These are phyloP conservation scores for Troides helena DNA, from an alignment of 2,888 invertebrate species.

Conservation along the genomic window DNA sequence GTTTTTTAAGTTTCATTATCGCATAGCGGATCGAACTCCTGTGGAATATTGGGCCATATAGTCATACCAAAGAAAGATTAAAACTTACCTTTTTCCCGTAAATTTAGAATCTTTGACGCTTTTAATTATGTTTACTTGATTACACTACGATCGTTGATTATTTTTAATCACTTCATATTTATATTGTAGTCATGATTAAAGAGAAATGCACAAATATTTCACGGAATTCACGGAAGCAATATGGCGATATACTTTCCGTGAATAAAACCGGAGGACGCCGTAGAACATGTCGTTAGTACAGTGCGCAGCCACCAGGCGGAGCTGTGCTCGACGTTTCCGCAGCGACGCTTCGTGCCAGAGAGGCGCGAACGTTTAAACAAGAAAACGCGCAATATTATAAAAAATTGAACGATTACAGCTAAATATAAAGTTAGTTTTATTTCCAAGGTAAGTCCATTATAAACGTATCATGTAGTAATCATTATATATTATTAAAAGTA, in stretches of 20 bases:
- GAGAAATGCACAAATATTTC: constrained; percentile 76
- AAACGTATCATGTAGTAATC: background rate
- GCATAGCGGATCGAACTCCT: constrained; percentile 81
- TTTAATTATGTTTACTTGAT: constrained; percentile 57
- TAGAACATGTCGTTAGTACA: constrained; percentile 77
- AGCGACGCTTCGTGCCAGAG: constrained; percentile 56
- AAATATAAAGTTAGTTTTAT: background rate
- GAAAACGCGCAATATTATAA: constrained; percentile 1
- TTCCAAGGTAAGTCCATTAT: background rate
- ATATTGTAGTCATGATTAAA: constrained; percentile 75
- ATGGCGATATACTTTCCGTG: constrained; percentile 80
- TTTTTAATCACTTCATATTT: constrained; percentile 72
- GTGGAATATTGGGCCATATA: constrained; percentile 82
- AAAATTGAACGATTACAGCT: background rate
- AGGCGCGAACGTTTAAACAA: constrained; percentile 41
- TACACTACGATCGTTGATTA: constrained; percentile 55
- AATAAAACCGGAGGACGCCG: constrained; percentile 80
- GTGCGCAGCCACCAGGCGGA: constrained; percentile 71
- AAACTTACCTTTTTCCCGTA: constrained; percentile 75
- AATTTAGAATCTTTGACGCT: constrained; percentile 52
- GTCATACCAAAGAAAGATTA: constrained; percentile 76
- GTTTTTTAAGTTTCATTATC: constrained; percentile 82
- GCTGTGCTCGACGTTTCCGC: constrained; percentile 63
- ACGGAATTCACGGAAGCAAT: constrained; percentile 79
- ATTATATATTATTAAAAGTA: background rate